phyloP scores from a whole-genome alignment of 1,140 invertebrate genomes.

The Branchinecta lynchi region DNA sequence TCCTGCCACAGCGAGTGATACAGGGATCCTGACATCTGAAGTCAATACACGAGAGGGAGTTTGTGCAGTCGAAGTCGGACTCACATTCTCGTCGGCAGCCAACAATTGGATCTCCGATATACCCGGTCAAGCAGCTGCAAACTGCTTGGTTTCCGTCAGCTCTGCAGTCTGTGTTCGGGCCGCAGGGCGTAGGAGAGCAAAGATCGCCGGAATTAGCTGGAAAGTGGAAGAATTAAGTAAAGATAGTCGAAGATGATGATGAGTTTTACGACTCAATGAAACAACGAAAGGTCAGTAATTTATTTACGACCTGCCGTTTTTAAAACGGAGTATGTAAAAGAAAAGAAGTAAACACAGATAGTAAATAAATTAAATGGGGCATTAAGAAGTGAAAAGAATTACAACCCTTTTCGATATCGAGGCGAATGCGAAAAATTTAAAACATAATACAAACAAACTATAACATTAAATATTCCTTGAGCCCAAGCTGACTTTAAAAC shows the following conservation, averaged over 20 bases:
- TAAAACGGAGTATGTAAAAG: too few relatives aligned
- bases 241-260: background rate
- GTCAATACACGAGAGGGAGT: conserved; percentile 18
- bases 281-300: background rate
- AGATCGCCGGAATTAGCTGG: conserved; percentile 43
- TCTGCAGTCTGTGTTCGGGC: conserved; percentile 58
- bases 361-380: too few relatives aligned
- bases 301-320: too few relatives aligned
- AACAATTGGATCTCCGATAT: conserved; percentile 50
- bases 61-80: conserved; percentile 49
- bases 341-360: too few relatives aligned
- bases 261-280: background rate
- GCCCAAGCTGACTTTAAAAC: too few relatives aligned
- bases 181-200: conserved; percentile 61
- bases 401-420: too few relatives aligned
- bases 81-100: conserved; percentile 65
- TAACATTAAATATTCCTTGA: too few relatives aligned
- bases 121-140: conserved; percentile 53
- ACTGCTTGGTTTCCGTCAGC: conserved; percentile 54
- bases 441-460: too few relatives aligned
- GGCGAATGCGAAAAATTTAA: too few relatives aligned
- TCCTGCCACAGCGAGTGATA: conserved; percentile 16
- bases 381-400: too few relatives aligned
- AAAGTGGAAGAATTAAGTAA: background rate
- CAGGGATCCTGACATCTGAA: conserved; percentile 21